These are phyloP conservation scores for cattle (Bos taurus) DNA, from an alignment of 2,113 vertebrate genomes.

Conservation along the genomic window DNA sequence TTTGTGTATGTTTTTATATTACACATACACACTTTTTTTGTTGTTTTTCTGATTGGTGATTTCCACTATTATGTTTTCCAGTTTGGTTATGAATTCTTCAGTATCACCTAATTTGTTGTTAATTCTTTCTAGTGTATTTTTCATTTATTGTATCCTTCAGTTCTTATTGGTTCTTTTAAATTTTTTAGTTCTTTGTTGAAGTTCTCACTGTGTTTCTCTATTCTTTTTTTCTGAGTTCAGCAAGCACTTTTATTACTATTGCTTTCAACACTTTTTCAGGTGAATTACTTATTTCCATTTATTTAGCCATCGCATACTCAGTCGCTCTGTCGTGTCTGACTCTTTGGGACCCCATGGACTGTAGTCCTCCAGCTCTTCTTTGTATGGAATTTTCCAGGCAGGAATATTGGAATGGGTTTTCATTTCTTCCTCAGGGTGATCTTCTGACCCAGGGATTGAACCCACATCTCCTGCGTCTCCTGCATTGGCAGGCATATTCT, in stretches of 20 bases:
- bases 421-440: not conserved
- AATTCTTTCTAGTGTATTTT: not conserved
- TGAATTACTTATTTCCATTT: not conserved
- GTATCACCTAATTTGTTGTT: not conserved
- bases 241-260: not conserved
- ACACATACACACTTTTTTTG: not conserved
- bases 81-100: not conserved
- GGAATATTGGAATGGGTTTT: not conserved
- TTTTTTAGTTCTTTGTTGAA: not conserved
- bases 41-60: not conserved
- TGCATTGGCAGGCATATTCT: not conserved
- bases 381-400: not conserved
- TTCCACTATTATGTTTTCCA: not conserved
- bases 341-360: not conserved
- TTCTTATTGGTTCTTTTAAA: not conserved
- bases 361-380: not conserved
- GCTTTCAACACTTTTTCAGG: not conserved
- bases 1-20: not conserved
- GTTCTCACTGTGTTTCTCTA: not conserved
- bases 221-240: not conserved
- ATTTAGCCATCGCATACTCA: not conserved
- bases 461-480: accelerated
- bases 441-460: not conserved
- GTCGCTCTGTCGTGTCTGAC: not conserved
- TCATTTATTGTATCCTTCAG: not conserved